These are phyloP conservation scores for Zaprionus camerounensis DNA, from an alignment of 1,140 invertebrate species.

Conservation along the genomic window DNA sequence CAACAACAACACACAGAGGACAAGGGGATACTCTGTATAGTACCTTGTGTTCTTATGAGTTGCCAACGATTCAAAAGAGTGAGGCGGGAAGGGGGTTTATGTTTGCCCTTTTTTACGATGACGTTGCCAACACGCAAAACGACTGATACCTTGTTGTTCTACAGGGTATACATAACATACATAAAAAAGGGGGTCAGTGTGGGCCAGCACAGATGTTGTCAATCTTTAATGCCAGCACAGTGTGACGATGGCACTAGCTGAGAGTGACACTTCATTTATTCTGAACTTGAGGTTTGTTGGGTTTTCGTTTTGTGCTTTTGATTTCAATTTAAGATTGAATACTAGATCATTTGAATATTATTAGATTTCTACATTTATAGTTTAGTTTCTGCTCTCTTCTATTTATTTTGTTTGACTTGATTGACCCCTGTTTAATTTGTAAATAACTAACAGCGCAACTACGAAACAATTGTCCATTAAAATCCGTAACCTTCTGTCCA, in stretches of 20 bases:
- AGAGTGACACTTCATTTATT: constrained; percentile 8
- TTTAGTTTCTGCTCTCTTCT: no score
- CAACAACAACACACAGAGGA: constrained; percentile 9
- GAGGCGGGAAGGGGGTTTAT: constrained; percentile 34
- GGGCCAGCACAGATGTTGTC: constrained; percentile 27
- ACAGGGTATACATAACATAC: constrained; percentile 7
- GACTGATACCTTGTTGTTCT: constrained; percentile 49
- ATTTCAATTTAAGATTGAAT: no score
- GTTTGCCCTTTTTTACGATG: constrained; percentile 46
- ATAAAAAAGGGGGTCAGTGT: constrained; percentile 3
- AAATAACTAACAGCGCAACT: background rate
- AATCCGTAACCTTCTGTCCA: background rate
- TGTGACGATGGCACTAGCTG: constrained; percentile 9
- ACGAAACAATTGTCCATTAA: background rate
- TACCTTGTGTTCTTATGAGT: constrained; percentile 18
- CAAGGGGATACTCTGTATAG: constrained; percentile 23
- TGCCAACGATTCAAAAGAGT: background rate
- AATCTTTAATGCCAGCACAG: constrained; percentile 18
- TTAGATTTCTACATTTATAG: no score
- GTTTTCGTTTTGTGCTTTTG: background rate
- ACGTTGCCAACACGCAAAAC: constrained; percentile 48
- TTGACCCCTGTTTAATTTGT: no score
- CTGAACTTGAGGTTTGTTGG: background rate
- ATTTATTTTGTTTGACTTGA: no score
- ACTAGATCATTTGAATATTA: no score